Percentiles rank a stretch among this genome's conserved stretches.
These are phyloP conservation scores for Lophius americanus DNA, from an alignment of 2,797 vertebrate species.

Conservation along the genomic window DNA sequence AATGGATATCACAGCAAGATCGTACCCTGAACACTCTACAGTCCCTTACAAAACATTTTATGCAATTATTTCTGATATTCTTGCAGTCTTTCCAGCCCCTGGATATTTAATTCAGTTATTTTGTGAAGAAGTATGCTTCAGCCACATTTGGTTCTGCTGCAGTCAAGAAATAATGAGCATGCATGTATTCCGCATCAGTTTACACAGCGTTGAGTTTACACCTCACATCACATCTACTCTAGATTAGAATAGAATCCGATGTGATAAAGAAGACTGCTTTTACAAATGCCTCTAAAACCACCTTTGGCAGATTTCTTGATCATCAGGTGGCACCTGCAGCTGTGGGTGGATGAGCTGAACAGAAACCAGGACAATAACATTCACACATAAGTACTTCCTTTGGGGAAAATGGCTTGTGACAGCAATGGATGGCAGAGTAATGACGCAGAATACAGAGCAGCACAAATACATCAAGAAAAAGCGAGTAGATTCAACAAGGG, in stretches of 20 bases:
- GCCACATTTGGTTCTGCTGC: background rate
- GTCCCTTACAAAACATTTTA: background rate
- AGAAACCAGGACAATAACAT: constrained; percentile 63
- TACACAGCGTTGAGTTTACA: background rate
- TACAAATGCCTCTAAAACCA: constrained; percentile 56
- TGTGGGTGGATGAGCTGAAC: constrained; percentile 63
- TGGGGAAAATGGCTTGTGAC: constrained; percentile 52
- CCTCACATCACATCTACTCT: background rate
- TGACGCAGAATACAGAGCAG: constrained; percentile 35
- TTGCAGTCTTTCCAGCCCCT: background rate
- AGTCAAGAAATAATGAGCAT: background rate
- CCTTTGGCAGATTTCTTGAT: constrained; percentile 54
- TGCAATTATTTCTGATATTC: background rate
- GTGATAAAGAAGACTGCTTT: constrained; percentile 48
- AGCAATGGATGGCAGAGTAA: constrained; percentile 20
- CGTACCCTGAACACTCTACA: background rate
- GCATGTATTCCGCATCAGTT: no score
- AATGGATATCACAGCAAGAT: background rate
- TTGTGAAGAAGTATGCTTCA: background rate
- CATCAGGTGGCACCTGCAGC: constrained; percentile 59
- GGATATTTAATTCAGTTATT: background rate
- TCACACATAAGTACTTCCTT: constrained; percentile 61
- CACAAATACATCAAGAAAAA: background rate
- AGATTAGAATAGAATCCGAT: constrained; percentile 33
- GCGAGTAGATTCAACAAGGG: constrained; percentile 2